Percentiles rank a stretch among this genome's conserved stretches.
These are phyloP conservation scores for Platichthys stellatus DNA, from an alignment of 2,113 vertebrate genomes.

Conservation along the genomic window DNA sequence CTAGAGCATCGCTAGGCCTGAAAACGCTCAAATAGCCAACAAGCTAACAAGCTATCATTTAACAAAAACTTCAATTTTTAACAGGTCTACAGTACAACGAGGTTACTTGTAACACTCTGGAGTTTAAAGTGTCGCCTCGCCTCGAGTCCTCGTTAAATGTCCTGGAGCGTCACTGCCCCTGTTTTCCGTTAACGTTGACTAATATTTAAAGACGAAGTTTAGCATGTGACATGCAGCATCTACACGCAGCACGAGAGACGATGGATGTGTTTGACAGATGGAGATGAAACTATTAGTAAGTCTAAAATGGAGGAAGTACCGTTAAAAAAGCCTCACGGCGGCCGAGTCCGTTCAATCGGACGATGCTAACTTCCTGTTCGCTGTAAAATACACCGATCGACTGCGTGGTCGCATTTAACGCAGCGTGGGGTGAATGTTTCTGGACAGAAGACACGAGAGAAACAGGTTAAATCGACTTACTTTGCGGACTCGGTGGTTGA, in stretches of 20 bases:
- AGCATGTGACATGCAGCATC: conserved; percentile 16
- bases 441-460: background rate
- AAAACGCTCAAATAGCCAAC: background rate
- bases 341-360: conserved; percentile 2
- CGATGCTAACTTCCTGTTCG: conserved; percentile 13
- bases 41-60: background rate
- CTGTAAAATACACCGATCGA: too few species aligned
- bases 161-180: background rate
- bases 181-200: background rate
- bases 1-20: conserved; percentile 38
- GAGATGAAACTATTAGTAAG: background rate
- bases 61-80: too few species aligned
- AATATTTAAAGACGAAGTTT: background rate
- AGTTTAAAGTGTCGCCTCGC: background rate
- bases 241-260: background rate
- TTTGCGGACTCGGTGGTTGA: background rate
- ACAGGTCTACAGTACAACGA: too few species aligned
- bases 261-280: background rate
- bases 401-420: background rate
- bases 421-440: fast-evolving
- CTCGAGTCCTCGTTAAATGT: background rate
- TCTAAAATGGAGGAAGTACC: background rate
- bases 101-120: too few species aligned
- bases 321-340: background rate
- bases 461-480: background rate